These are phyloP conservation scores for Lophotriccus pileatus DNA, from an alignment of 2,797 vertebrate genomes.

Conservation along the genomic window DNA sequence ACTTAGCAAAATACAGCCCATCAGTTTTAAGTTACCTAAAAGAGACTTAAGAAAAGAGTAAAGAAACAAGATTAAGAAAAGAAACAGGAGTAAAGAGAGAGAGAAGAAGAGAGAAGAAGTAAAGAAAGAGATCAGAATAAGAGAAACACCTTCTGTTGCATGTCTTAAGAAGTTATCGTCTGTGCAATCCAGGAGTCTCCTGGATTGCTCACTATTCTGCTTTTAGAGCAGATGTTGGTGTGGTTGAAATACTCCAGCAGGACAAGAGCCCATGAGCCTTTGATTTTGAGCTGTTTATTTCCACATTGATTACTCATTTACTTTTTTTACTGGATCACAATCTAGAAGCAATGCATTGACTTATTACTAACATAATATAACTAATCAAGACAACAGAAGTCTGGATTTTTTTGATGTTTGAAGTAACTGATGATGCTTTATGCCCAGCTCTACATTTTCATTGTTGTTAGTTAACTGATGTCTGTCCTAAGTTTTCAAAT, in stretches of 20 bases:
- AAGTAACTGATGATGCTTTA: not conserved
- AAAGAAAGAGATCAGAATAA: not conserved
- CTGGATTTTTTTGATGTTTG: not conserved
- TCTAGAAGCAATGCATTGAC: not conserved
- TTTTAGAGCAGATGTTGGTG: not conserved
- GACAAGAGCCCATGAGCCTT: not conserved
- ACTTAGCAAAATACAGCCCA: not conserved
- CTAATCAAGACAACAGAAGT: not conserved
- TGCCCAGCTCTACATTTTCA: not conserved
- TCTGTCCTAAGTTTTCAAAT: not conserved
- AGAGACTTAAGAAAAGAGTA: not conserved
- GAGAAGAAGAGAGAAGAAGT: not conserved
- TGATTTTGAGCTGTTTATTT: not conserved
- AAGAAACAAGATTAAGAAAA: not conserved
- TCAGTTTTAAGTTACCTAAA: not conserved
- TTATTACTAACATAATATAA: not conserved
- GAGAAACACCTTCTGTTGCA: not conserved
- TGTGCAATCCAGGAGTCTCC: not conserved
- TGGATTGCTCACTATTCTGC: not conserved
- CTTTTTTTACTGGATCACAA: not conserved
- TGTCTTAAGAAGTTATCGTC: not conserved
- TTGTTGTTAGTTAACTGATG: not conserved
- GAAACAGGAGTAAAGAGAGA: not conserved
- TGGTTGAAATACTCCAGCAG: not conserved
- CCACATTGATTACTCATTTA: not conserved